Evolutionary conservation across 2,797 vertebrate genomes (phyloP), one percentile per base, ranked within the genome.

Genomic region (Chrosomus eos): DNA sequence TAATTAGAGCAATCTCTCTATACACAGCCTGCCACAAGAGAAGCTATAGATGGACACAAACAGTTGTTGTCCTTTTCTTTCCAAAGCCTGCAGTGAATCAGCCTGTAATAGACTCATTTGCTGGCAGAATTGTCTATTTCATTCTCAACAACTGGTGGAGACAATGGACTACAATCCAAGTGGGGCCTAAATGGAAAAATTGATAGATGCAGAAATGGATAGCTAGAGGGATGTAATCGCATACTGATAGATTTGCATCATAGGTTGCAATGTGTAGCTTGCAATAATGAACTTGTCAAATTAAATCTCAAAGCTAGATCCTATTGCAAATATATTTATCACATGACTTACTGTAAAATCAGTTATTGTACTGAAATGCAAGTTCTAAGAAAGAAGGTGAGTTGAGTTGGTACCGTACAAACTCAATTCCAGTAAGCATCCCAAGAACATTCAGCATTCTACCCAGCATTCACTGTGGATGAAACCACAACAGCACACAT

Each of bases 1-100:
- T 92, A 88, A 94, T 93, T 91, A 91, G 77, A 51, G 26, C 36
- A 2, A 70, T 74, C 73, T 87, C 87, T 13, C 26, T 62, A 66
- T 84, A 78, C 75, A 64, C 77, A 62, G 64, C 85, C 84, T 26
- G 5, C 48, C 80, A 81, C 21, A 72, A 89, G 48, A 83, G 81
- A 76, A 68, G 77, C 87, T 62, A 72, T 87, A 79, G 62, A 81
- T 28, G 38, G 84, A 66, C 43, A 26, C 26, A 73, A 87, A 80
- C 76, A 55, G 38, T 76, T 77, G 45, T 58, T 83, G 43, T 77
- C 60, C 67, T 83, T 62, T 77, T 81, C 55, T n/a, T 80, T 48
- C 64, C 38, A 71, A 55, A 80, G 40, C 43, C 33, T 76, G 45
- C 23, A 45, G 78, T 74, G 62, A 81, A 79, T 58, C 62, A 71